Percentiles rank a stretch among this genome's conserved stretches.
These are phyloP conservation scores for Epizoanthus scotinus DNA, from an alignment of 92 coral and sea anemone genomes.

Conservation along the genomic window DNA sequence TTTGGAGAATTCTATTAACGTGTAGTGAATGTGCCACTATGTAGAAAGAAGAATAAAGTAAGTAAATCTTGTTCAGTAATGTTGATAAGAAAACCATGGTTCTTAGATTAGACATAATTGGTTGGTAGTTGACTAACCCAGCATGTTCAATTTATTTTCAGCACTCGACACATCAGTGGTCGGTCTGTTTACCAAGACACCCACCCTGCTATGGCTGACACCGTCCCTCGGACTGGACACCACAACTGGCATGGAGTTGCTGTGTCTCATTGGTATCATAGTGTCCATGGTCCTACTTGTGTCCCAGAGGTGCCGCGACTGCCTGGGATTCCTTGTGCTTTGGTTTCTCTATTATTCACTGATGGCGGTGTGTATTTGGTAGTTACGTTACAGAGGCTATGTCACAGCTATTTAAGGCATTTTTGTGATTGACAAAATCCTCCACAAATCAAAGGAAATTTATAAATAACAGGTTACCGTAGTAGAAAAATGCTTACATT, in stretches of 20 bases:
- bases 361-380: slow-evolving; percentile 58
- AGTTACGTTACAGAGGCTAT: neutral
- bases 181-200: slow-evolving; percentile 54
- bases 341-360: slow-evolving; percentile 90
- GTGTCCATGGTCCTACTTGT: slow-evolving; percentile 76
- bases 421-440: too few relatives aligned
- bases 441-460: too few relatives aligned
- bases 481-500: too few relatives aligned
- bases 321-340: slow-evolving; percentile 61
- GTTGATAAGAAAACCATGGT: too few relatives aligned
- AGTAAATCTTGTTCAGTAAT: too few relatives aligned
- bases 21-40: too few relatives aligned
- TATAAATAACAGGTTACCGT: too few relatives aligned
- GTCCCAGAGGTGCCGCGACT: slow-evolving; percentile 82
- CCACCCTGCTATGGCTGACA: slow-evolving; percentile 87
- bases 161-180: slow-evolving; percentile 63
- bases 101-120: too few relatives aligned
- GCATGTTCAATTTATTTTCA: neutral
- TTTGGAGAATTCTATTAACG: too few relatives aligned
- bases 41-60: too few relatives aligned
- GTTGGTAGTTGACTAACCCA: too few relatives aligned
- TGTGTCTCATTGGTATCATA: slow-evolving; percentile 72
- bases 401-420: too few relatives aligned
- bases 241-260: slow-evolving; percentile 89
- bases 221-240: slow-evolving; percentile 86